Evolutionary conservation across 2,113 vertebrate genomes (phyloP).

Genomic region (Zosterops japonicus): DNA sequence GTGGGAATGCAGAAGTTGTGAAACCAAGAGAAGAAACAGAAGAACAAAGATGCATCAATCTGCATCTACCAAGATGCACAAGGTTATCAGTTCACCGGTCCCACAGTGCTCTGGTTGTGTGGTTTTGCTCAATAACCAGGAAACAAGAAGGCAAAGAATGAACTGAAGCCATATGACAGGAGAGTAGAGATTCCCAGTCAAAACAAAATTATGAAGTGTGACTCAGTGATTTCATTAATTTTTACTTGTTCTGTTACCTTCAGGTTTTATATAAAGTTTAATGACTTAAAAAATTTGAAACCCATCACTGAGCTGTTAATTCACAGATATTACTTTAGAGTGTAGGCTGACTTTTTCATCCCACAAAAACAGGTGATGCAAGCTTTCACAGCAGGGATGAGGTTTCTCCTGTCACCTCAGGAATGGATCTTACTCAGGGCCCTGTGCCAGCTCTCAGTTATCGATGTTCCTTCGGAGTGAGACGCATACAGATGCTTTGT

Average conservation of each 20-base stretch:
- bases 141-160: neutral
- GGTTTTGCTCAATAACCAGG: neutral
- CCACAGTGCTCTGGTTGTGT: neutral
- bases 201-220: neutral
- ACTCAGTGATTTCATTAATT: neutral
- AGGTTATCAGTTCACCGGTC: slow-evolving; percentile 1
- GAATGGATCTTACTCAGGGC: neutral
- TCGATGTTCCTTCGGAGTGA: neutral
- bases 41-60: neutral
- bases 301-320: neutral
- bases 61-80: neutral
- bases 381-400: neutral
- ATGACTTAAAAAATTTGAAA: neutral
- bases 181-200: neutral
- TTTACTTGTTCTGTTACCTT: neutral
- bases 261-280: neutral
- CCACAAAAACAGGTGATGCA: neutral
- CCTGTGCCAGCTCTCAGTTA: neutral
- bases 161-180: neutral
- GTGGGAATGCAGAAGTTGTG: neutral
- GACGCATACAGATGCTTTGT: neutral
- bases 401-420: neutral
- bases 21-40: slow-evolving; percentile 10
- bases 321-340: neutral
- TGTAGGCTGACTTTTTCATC: neutral